Base-by-base conservation (phyloP, 2,113 vertebrate species). In the Pseudorasbora parva region DNA sequence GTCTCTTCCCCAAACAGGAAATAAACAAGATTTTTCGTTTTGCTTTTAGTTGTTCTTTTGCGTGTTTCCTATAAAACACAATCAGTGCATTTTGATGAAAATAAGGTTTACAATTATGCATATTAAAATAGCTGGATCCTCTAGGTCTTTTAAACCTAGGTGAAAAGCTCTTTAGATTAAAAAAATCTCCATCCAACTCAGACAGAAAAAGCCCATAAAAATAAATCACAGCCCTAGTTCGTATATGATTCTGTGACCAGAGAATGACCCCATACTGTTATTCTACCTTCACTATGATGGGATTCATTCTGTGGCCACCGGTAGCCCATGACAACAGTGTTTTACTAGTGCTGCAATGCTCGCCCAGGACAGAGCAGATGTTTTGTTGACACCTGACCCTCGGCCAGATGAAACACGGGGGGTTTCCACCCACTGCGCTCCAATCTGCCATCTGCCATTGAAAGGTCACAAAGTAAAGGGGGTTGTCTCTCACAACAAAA, bases 381-480 rank as follows among this genome's bases (percentile, higher is more conserved):
- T 93, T 95, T 92, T 90, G 75, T 83, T 11, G 96, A 97, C 97
- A 97, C 96, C 91, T 97, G 93, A 97, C 96, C 96, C 93, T 33
- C 71, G 88, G 92, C 94, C 92, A 96, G 95, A 94, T 94, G 89
- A 94, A 93, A 92, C 90, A 91, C 88, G 85, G 88, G 88, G 92
- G 91, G 94, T 93, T 91, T 96, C 95, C 94, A 94, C 94, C 94
- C 93, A 92, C 92, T 91, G 83, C 43, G 77, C 60, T 56, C 92
- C 93, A 93, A 95, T 93, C 92, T 90, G 94, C 97, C 98, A 98
- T 98, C 97, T 98, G 97, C 96, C 91, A 90, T 88, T 83, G 83
- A 88, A 89, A 91, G 91, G 89, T 91, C 90, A 57, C 89, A 85
- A 56, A 82, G 87, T 91, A 85, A 91, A 87, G 86, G 90, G 75